Percentiles rank a stretch among this genome's conserved stretches.
Conservation (phyloP, 2,888 invertebrate genomes). For the Pelosia muscerda region DNA sequence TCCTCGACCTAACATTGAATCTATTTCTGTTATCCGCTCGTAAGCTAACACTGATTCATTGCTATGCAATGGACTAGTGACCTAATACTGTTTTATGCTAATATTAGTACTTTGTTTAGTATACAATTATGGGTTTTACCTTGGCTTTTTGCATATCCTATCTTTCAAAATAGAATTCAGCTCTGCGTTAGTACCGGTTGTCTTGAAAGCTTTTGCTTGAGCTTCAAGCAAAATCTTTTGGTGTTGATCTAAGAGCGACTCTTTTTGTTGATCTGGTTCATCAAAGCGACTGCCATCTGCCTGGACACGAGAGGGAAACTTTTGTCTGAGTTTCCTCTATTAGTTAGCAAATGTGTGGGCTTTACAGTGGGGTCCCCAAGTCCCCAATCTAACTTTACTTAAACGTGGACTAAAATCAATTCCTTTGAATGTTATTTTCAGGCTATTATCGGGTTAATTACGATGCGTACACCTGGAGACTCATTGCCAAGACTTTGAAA, state of each 20-base stretch:
- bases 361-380: too few relatives aligned
- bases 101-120: slow-evolving; percentile 2
- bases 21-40: slow-evolving; percentile 64
- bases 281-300: background rate
- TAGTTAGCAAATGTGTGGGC: background rate
- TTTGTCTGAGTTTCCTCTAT: too few relatives aligned
- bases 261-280: too few relatives aligned
- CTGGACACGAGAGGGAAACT: background rate
- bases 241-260: background rate
- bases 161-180: too few relatives aligned
- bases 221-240: too few relatives aligned
- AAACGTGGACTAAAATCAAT: too few relatives aligned
- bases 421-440: slow-evolving; percentile 54
- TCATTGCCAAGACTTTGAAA: slow-evolving; percentile 80
- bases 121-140: background rate
- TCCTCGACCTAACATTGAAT: slow-evolving; percentile 68
- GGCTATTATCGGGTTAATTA: slow-evolving; percentile 89
- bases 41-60: slow-evolving; percentile 29
- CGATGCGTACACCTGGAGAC: slow-evolving; percentile 81
- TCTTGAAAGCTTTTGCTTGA: background rate
- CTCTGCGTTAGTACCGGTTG: background rate
- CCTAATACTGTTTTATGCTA: background rate
- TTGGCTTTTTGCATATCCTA: too few relatives aligned
- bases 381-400: too few relatives aligned
- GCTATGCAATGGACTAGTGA: slow-evolving; percentile 14